These are phyloP conservation scores for Rhabdornis inornatus DNA, from an alignment of 2,113 vertebrate genomes.

Conservation along the genomic window DNA sequence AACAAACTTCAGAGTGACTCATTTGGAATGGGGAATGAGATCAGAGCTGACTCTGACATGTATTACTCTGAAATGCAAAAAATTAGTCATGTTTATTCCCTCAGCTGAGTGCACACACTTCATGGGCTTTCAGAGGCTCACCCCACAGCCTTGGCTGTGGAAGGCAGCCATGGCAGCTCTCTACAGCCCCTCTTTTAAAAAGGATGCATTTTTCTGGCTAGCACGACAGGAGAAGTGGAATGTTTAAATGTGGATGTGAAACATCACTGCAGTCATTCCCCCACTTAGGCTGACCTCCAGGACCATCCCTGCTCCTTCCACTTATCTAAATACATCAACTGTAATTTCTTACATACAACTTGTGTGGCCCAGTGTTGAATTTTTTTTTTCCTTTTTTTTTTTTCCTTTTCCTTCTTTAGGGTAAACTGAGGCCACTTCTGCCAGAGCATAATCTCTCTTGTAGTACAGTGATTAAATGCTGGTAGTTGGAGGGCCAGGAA, in stretches of 20 bases:
- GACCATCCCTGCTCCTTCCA: constrained; percentile 9
- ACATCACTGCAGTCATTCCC: neutral
- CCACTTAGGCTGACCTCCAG: neutral
- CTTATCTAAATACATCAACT: constrained; percentile 7
- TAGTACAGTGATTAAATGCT: constrained; percentile 27
- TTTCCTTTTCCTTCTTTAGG: neutral
- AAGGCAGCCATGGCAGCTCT: neutral
- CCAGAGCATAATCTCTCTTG: neutral
- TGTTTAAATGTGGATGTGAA: neutral
- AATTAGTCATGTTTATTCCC: neutral
- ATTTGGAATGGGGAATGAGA: neutral
- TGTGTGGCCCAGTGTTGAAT: constrained; percentile 54
- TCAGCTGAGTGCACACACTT: neutral
- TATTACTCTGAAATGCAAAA: neutral
- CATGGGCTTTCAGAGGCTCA: neutral
- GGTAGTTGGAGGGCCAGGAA: neutral
- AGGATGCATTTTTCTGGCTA: neutral
- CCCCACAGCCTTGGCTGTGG: neutral
- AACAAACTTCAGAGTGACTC: neutral
- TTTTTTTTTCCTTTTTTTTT: accelerated
- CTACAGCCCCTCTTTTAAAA: neutral
- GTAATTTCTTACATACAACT: constrained; percentile 23
- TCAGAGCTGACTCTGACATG: neutral
- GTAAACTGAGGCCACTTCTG: constrained; percentile 37
- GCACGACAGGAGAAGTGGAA: neutral